Conservation (phyloP, 2,888 invertebrate genomes). For the Megalurothrips usitatus region DNA sequence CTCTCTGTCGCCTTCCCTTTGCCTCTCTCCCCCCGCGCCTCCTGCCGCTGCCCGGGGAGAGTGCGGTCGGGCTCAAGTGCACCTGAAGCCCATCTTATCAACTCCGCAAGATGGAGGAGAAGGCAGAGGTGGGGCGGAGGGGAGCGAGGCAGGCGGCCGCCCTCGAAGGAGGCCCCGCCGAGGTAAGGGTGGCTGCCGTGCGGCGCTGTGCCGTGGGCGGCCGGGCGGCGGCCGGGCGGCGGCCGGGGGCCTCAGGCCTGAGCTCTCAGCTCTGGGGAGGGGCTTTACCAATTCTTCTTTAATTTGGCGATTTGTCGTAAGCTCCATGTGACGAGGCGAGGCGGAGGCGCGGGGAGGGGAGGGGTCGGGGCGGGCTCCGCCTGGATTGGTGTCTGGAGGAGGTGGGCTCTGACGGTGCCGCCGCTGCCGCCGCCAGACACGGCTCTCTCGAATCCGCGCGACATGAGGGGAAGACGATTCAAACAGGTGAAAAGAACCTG, state of each 20-base stretch:
- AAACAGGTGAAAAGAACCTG: neutral
- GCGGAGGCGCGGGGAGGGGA: neutral
- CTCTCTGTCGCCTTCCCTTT: neutral
- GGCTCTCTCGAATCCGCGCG: neutral
- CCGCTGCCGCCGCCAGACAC: too few species aligned
- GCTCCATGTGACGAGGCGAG: conserved; percentile 11
- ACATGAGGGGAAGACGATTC: neutral
- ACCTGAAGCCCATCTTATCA: conserved; percentile 26
- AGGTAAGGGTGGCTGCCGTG: too few species aligned
- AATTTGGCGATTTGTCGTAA: conserved; percentile 25
- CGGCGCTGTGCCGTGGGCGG: neutral
- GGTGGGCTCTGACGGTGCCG: too few species aligned
- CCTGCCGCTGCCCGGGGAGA: neutral
- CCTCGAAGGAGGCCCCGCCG: too few species aligned
- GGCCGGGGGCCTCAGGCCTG: neutral
- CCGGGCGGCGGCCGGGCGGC: neutral
- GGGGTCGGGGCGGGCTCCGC: too few species aligned
- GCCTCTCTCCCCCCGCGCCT: neutral
- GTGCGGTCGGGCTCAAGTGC: conserved; percentile 18
- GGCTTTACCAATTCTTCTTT: conserved; percentile 20
- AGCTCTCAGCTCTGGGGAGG: conserved; percentile 2
- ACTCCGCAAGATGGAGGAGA: neutral
- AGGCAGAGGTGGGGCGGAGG: neutral
- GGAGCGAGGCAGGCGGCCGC: too few species aligned
- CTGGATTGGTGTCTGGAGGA: too few species aligned